Evolutionary conservation across 2,888 invertebrate genomes (phyloP), one percentile per base, ranked within the genome.

Genomic region (Torymus texanus): DNA sequence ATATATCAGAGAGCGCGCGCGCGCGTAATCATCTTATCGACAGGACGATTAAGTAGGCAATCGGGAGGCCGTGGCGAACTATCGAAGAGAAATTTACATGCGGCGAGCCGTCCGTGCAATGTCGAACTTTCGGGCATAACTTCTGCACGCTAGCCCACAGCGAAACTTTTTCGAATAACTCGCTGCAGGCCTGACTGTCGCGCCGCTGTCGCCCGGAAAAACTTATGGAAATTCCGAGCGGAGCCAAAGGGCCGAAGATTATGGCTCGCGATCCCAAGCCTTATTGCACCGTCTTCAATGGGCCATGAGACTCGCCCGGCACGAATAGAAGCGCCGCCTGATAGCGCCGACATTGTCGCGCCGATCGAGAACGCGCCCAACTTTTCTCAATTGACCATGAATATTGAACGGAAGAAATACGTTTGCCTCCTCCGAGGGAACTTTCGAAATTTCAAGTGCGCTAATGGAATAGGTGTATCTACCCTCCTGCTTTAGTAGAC

Each of bases 1-100:
- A 63, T 70, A 63, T 24, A 76, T 68, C 63, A 21, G 58, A 10
- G 13, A n/a, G n/a, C n/a, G n/a, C n/a, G n/a, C n/a, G n/a, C n/a
- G 29, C 16, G 12, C 50, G 55, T 77, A 78, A 78, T 78, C 66
- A 78, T 78, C 66, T 78, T 72, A 78, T 72, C 72, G 71, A 78
- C 29, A 58, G 75, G 29, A 11, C 67, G 75, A 68, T 67, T 68
- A 75, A 61, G 29, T 50, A 65, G 66, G 58, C 66, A 62, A 61
- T 29, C 29, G 29, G 29, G 29, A 29, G 2, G 29, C 29, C 3
- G 29, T 5, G 29, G 29, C 29, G n/a, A 68, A 55, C 62, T 63
- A 62, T 63, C 62, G 21, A 29, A 63, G 16, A 50, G 12, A 21
- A 75, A 75, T 75, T 75, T 66, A 59, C 66, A 51, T 65, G 71